Evolutionary conservation across 2,113 vertebrate genomes (phyloP), one percentile per base, ranked within the genome.

Genomic region (Motacilla alba): DNA sequence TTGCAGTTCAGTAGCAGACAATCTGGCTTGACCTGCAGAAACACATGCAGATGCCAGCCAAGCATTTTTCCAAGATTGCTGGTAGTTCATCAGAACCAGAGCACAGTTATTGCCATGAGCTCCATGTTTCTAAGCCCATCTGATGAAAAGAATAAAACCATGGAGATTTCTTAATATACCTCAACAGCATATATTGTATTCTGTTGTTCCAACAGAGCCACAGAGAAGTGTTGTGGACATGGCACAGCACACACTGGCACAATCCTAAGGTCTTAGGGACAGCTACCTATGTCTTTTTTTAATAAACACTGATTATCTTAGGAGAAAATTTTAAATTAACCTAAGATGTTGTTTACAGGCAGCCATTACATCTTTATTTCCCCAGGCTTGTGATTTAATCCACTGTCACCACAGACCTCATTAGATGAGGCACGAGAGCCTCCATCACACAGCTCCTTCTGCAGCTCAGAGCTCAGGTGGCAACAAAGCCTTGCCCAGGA

Each of bases 361-460:
- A 91, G 50, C n/a, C 72, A 44, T 90, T 94, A 90, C 7, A 28
- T 66, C 80, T 88, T 95, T 95, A 96, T 96, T 96, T 94, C 94
- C 93, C 94, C 28, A 72, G 95, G 83, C 72, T 53, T 78, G 47
- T 56, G 56, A n/a, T 77, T 81, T 96, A 93, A 90, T 86, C 15
- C 3, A 4, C 55, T 80, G 72, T 74, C 79, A 90, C 46, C 56
- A 24, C 1, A 1, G 41, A 82, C 21, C 59, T 82, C 82, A 70
- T 92, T 79, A 94, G 78, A 21, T 6, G 53, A 87, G 23, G 50
- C 81, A 46, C 0, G 0, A 39, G 63, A 69, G 33, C 19, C 23
- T 90, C 63, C 37, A 31, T 10, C 52, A 7, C 2, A 4, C 15
- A 12, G 58, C 7, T 76, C 41, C 58, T 60, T 53, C 3, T 24